phyloP scores from a whole-genome alignment of 2,888 invertebrate genomes.

The Adela reaumurella region DNA sequence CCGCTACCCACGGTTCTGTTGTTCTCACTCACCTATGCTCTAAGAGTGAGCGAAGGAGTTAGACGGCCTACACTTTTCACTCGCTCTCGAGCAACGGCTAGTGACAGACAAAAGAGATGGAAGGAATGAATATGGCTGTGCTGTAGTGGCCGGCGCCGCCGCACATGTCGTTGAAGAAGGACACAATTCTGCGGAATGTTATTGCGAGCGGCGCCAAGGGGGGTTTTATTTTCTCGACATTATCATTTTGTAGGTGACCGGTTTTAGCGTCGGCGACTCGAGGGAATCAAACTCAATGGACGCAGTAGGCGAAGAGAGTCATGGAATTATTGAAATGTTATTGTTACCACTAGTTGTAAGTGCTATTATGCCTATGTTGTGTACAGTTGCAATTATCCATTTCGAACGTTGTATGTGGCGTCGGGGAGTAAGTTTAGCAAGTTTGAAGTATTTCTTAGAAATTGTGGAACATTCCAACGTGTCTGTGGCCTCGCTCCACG shows the following conservation, averaged over 20 bases:
- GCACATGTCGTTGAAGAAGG: no score
- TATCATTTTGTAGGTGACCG: not conserved
- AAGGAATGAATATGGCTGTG: no score
- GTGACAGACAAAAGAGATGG: no score
- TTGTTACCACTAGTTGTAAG: constrained; percentile 54
- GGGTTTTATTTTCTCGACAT: no score
- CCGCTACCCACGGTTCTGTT: no score
- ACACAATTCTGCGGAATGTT: no score
- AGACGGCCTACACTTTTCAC: no score
- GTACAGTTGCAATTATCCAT: not conserved
- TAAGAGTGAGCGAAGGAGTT: no score
- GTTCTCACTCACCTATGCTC: no score
- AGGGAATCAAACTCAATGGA: not conserved
- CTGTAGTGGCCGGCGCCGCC: no score
- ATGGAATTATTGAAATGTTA: constrained; percentile 27
- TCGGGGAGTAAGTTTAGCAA: not conserved
- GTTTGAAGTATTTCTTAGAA: not conserved
- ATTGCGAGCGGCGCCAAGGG: no score
- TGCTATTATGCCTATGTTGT: constrained; percentile 17
- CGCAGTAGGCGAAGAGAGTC: not conserved
- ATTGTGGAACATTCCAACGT: not conserved
- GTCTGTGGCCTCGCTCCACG: not conserved
- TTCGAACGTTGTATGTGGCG: not conserved
- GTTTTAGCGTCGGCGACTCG: not conserved
- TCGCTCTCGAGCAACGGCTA: no score